phyloP scores from a whole-genome alignment of 2,113 vertebrate genomes.

The Grantiella picta region DNA sequence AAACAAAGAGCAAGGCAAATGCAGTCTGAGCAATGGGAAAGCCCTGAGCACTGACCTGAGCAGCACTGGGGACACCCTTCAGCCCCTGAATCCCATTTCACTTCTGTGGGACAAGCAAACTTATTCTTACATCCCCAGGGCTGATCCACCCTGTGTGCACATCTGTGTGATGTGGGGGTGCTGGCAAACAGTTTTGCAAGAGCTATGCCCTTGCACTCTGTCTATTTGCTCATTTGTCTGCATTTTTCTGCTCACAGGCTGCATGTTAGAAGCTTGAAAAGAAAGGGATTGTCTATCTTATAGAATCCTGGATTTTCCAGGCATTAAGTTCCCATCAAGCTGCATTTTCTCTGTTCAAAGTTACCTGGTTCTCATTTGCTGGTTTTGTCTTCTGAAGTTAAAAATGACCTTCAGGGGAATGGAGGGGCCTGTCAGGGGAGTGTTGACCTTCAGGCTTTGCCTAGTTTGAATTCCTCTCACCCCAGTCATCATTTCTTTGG shows the following conservation, averaged over 20 bases:
- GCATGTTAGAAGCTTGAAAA: background rate
- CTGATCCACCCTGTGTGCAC: background rate
- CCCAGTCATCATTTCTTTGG: background rate
- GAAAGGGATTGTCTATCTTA: background rate
- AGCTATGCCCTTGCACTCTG: background rate
- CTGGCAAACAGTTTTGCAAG: background rate
- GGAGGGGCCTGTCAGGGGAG: background rate
- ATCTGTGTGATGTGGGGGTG: fast-evolving
- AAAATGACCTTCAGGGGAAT: background rate
- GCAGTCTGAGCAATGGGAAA: background rate
- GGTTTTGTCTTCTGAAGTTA: background rate
- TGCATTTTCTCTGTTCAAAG: background rate
- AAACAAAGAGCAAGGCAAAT: background rate
- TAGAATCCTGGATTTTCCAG: background rate
- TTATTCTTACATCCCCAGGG: background rate
- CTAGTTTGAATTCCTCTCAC: conserved; percentile 5
- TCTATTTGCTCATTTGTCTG: background rate
- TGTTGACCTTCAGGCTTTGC: conserved; percentile 11
- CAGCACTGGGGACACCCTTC: background rate
- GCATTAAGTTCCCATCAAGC: background rate
- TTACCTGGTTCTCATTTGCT: background rate
- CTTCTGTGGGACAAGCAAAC: background rate
- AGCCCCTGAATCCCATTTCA: background rate
- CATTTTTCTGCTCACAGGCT: background rate
- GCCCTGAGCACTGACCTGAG: background rate